phyloP scores from a whole-genome alignment of 2,797 vertebrate genomes.

The Molossus molossus region DNA sequence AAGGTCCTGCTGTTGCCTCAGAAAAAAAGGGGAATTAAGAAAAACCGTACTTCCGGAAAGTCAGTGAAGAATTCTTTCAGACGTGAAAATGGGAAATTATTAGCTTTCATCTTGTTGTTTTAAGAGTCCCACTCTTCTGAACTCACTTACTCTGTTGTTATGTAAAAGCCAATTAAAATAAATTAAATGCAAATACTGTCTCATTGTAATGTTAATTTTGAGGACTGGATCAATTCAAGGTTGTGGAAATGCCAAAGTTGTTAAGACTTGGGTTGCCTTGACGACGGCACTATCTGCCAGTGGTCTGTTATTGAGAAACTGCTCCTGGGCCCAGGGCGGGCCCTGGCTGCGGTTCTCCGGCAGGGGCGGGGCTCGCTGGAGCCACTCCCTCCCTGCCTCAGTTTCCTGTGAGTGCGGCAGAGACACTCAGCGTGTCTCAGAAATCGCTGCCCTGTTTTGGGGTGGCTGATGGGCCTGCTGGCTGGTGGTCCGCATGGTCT shows the following conservation, averaged over 20 bases:
- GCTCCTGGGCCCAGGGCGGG: background rate
- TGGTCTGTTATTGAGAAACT: background rate
- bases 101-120: background rate
- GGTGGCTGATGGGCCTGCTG: background rate
- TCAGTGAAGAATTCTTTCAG: background rate
- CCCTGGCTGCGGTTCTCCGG: accelerated
- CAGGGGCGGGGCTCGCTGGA: background rate
- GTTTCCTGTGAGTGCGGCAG: background rate
- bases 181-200: constrained; percentile 76
- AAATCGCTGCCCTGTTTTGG: background rate
- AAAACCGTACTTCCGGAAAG: background rate
- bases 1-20: background rate
- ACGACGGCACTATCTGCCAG: accelerated
- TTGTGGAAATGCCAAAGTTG: constrained; percentile 78
- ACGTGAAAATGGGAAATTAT: background rate
- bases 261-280: constrained; percentile 73
- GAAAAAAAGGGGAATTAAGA: background rate
- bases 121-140: background rate
- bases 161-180: constrained; percentile 81
- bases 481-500: background rate
- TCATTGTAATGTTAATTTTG: constrained; percentile 76
- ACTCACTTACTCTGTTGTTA: constrained; percentile 1
- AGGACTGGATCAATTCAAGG: constrained; percentile 72
- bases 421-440: background rate
- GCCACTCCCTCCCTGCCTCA: background rate